Evolutionary conservation across 2,888 invertebrate genomes (phyloP).

Genomic region (Morinoia aosen): DNA sequence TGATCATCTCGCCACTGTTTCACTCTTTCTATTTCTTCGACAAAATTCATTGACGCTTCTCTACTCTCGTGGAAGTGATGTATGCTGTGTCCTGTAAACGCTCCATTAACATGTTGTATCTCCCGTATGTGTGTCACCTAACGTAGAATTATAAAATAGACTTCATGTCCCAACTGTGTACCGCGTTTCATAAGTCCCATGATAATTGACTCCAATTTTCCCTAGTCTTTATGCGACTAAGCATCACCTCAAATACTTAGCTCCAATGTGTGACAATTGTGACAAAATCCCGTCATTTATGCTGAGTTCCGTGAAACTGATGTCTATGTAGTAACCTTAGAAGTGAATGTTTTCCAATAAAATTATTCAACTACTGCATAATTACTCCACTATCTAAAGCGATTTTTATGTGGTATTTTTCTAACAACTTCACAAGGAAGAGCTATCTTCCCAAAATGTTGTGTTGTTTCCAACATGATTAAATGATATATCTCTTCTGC

Average conservation of each 20-base stretch:
- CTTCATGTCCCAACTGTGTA: not conserved
- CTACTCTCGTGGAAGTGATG: not conserved
- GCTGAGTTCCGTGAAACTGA: not conserved
- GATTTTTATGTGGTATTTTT: not conserved
- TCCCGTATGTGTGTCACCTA: not conserved
- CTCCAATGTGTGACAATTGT: not conserved
- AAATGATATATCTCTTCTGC: constrained; percentile 33
- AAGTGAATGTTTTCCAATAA: not conserved
- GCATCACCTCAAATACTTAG: not conserved
- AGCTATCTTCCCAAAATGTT: not conserved
- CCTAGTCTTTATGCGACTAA: not conserved
- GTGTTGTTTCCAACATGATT: not conserved
- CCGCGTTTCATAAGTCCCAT: not conserved
- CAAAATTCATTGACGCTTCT: not conserved
- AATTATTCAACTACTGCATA: not conserved
- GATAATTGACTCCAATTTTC: not conserved
- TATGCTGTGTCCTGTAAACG: not conserved
- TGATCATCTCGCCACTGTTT: not conserved
- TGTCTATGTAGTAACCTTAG: not conserved
- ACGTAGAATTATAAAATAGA: not conserved
- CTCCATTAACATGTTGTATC: not conserved
- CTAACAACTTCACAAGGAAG: not conserved
- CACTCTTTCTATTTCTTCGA: not conserved
- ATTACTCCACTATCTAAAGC: not conserved
- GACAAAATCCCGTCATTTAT: not conserved